A percentile compares a stretch with the other conserved stretches of the same genome.
phyloP scores from a whole-genome alignment of 2,113 vertebrate species.

The Cephalopterus ornatus region DNA sequence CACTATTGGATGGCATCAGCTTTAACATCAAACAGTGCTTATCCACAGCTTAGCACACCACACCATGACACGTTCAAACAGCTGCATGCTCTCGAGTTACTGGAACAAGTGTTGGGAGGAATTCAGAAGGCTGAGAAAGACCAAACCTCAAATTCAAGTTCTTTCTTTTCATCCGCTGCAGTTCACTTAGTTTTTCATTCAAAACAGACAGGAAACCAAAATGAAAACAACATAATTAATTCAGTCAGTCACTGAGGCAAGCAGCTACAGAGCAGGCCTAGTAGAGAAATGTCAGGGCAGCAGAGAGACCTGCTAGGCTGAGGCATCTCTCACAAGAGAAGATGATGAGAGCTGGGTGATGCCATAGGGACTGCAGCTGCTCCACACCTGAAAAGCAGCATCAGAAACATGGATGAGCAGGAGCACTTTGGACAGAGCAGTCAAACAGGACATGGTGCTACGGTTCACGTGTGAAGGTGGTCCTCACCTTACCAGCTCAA shows the following conservation, averaged over 20 bases:
- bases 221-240: neutral
- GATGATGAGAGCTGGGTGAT: neutral
- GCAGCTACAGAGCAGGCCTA: accelerated
- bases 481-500: accelerated
- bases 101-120: neutral
- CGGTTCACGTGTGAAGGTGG: neutral
- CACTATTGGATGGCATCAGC: neutral
- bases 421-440: accelerated
- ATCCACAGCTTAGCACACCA: neutral
- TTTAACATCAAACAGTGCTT: neutral
- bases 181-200: neutral
- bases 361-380: too few species aligned
- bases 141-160: neutral
- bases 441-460: accelerated
- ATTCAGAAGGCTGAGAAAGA: neutral
- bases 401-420: accelerated
- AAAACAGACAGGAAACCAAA: neutral
- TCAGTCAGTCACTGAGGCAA: neutral
- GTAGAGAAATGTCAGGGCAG: neutral
- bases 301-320: neutral
- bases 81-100: neutral
- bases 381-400: neutral
- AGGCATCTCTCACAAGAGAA: accelerated
- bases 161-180: neutral
- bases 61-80: neutral